Conservation (phyloP, 1,140 invertebrate species). For the Ostrea edulis region DNA sequence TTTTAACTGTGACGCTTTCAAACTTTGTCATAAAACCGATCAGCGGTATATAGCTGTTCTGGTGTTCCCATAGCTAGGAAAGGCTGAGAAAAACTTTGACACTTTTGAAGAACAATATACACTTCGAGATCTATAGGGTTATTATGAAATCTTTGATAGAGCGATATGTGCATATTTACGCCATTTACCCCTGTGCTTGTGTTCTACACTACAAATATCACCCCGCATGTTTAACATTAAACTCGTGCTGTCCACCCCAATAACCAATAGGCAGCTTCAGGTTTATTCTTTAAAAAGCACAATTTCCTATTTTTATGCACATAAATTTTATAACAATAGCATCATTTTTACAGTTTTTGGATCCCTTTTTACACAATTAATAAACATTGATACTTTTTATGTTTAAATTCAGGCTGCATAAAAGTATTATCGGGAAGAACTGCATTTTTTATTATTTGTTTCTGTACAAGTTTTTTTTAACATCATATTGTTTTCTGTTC, state of each 20-base stretch:
- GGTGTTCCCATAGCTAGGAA: background rate
- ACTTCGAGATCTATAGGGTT: background rate
- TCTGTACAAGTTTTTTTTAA: too few species aligned
- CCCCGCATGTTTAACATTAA: background rate
- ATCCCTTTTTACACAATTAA: too few species aligned
- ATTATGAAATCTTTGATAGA: background rate
- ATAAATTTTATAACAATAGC: too few species aligned
- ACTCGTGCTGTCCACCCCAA: background rate
- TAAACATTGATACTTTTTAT: too few species aligned
- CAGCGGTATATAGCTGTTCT: background rate
- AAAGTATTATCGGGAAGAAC: too few species aligned
- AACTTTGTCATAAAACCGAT: conserved; percentile 35
- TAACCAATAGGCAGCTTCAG: background rate
- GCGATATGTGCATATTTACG: conserved; percentile 11
- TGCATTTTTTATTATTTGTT: too few species aligned
- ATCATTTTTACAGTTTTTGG: too few species aligned
- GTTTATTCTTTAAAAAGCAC: too few species aligned
- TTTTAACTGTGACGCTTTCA: conserved; percentile 37
- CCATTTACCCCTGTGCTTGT: background rate
- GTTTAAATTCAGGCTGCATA: too few species aligned
- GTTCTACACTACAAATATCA: background rate
- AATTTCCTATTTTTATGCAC: too few species aligned
- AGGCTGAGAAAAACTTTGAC: conserved; percentile 32
- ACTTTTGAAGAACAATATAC: conserved; percentile 22
- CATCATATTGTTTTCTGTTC: too few species aligned